A percentile compares a stretch with the other conserved stretches of the same genome.
Conservation (phyloP, 2,888 invertebrate species). For the Drosophila birchii region DNA sequence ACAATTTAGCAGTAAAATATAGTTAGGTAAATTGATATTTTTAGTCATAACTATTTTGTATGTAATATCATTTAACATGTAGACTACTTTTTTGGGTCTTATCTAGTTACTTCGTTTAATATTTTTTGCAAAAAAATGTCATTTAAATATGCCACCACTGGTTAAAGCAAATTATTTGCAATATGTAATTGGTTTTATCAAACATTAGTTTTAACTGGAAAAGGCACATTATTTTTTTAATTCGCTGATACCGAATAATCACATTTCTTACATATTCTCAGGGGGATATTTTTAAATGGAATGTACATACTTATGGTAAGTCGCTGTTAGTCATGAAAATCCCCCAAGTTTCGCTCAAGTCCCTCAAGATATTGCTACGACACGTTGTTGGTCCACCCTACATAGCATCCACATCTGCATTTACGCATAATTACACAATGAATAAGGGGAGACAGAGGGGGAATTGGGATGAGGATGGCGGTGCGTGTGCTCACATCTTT, state of each 20-base stretch:
- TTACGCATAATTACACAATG: constrained; percentile 67
- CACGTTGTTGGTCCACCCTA: constrained; percentile 62
- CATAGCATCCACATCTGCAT: constrained; percentile 58
- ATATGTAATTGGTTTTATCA: not conserved
- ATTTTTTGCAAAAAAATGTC: too few relatives aligned
- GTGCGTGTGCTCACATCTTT: constrained; percentile 67
- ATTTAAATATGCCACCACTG: too few relatives aligned
- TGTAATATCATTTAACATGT: not conserved
- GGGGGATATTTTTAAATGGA: not conserved
- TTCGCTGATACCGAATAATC: not conserved
- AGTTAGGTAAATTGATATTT: too few relatives aligned
- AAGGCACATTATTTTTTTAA: not conserved
- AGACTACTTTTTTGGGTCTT: not conserved
- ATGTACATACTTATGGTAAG: too few relatives aligned
- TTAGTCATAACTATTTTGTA: too few relatives aligned
- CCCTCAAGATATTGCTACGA: constrained; percentile 37
- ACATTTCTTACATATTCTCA: not conserved
- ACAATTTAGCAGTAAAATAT: not conserved
- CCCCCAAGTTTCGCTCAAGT: constrained; percentile 13
- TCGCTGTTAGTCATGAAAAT: constrained; percentile 1
- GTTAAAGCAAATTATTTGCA: not conserved
- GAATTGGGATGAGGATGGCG: constrained; percentile 17
- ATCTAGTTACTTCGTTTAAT: not conserved
- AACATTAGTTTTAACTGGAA: not conserved
- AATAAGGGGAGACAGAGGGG: not conserved